Conservation (phyloP, 2,888 invertebrate species). For the Tetragnatha montana region DNA sequence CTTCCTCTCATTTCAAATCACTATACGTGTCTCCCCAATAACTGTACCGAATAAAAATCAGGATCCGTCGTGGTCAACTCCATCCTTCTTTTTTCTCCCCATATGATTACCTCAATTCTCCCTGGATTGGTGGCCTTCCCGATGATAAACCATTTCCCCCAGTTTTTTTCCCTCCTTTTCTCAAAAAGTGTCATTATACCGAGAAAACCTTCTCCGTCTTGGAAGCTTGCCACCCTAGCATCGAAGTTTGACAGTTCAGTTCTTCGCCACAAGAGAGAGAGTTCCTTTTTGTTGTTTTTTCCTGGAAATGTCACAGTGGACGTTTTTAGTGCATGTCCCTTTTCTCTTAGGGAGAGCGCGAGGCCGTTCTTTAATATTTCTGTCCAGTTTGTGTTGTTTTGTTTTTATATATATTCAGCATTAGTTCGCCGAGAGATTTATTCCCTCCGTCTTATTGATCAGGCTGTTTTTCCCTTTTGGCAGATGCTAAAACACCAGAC, state of each 20-base stretch:
- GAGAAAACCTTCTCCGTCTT: conserved; percentile 24
- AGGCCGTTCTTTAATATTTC: neutral
- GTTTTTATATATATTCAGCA: conserved; percentile 5
- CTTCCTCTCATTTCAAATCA: too few species aligned
- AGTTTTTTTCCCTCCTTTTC: conserved; percentile 17
- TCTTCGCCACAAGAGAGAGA: conserved; percentile 28
- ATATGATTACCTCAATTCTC: conserved; percentile 38
- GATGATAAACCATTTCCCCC: conserved; percentile 41
- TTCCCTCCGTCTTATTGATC: conserved; percentile 35
- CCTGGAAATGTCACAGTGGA: conserved; percentile 48
- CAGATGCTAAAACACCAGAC: conserved; percentile 5
- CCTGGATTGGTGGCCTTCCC: conserved; percentile 20
- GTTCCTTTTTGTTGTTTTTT: conserved; percentile 15
- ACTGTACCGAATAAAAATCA: neutral
- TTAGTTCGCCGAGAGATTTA: conserved; percentile 44
- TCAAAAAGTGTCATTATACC: conserved; percentile 46
- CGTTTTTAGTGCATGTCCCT: conserved; percentile 48
- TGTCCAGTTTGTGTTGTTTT: conserved; percentile 6
- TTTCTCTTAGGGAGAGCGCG: conserved; percentile 28
- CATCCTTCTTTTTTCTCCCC: conserved; percentile 4
- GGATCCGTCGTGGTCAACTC: neutral
- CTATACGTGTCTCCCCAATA: too few species aligned
- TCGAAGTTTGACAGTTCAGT: conserved; percentile 56
- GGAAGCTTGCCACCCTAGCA: conserved; percentile 32
- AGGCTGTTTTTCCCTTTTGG: conserved; percentile 1